phyloP scores from a whole-genome alignment of 1,140 invertebrate genomes.

The Drosophila ficusphila region DNA sequence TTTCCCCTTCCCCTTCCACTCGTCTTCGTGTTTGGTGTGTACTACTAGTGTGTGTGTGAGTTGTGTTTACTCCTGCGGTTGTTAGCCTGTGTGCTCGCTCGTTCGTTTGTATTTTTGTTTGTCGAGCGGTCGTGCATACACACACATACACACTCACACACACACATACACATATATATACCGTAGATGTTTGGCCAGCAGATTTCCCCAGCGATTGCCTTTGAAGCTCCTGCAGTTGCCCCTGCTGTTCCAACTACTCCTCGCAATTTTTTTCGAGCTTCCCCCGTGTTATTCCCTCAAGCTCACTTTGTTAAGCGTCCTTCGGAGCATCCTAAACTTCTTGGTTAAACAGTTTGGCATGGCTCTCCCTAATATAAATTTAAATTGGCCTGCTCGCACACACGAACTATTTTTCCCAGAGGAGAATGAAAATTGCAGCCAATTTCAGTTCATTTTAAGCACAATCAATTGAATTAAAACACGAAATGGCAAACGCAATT shows the following conservation, averaged over 20 bases:
- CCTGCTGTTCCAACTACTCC: slow-evolving; percentile 10
- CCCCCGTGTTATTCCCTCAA: slow-evolving; percentile 54
- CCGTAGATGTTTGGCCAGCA: slow-evolving; percentile 64
- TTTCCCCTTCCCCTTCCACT: not conserved
- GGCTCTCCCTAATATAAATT: slow-evolving; percentile 11
- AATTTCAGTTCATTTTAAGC: slow-evolving; percentile 49
- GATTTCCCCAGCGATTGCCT: slow-evolving; percentile 76
- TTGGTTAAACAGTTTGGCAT: slow-evolving; percentile 55
- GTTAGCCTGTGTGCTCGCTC: slow-evolving; percentile 60
- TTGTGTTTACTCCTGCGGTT: slow-evolving; percentile 70
- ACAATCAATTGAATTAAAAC: slow-evolving; percentile 66
- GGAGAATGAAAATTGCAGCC: slow-evolving; percentile 24
- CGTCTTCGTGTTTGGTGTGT: not conserved
- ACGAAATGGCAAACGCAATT: slow-evolving; percentile 30
- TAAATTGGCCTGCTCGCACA: slow-evolving; percentile 25
- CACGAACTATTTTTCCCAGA: not conserved
- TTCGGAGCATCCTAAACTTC: slow-evolving; percentile 49
- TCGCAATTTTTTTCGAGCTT: slow-evolving; percentile 13
- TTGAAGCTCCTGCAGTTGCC: too few species aligned
- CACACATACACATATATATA: not conserved
- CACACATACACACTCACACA: slow-evolving; percentile 1
- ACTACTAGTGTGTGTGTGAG: slow-evolving; percentile 16
- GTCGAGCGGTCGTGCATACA: slow-evolving; percentile 59
- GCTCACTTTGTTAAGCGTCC: slow-evolving; percentile 67
- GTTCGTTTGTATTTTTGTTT: slow-evolving; percentile 75